phyloP scores from a whole-genome alignment of 2,888 invertebrate species.

The Parapristionchus giblindavisi region DNA sequence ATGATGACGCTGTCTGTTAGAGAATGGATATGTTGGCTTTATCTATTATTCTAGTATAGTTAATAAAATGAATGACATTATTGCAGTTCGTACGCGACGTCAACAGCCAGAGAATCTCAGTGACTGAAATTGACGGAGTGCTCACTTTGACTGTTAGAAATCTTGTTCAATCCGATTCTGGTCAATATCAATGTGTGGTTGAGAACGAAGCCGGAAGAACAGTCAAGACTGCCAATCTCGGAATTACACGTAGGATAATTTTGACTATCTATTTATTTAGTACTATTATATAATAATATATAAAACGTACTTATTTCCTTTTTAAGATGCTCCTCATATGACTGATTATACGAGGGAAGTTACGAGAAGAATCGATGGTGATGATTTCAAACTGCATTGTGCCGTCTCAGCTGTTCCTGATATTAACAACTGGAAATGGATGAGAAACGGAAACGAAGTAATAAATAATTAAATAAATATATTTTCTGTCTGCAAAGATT shows the following conservation, averaged over 20 bases:
- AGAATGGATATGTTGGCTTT: background rate
- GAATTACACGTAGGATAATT: conserved; percentile 56
- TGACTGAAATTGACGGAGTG: conserved; percentile 46
- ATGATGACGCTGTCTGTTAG: background rate
- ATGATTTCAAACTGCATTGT: conserved; percentile 51
- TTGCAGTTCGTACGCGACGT: conserved; percentile 35
- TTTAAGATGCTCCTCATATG: conserved; percentile 39
- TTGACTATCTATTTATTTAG: no score
- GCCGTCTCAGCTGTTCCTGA: conserved; percentile 57
- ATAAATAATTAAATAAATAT: background rate
- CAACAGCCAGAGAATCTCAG: conserved; percentile 37
- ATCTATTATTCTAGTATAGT: no score
- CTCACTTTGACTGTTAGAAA: conserved; percentile 50
- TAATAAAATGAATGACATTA: background rate
- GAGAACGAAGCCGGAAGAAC: conserved; percentile 58
- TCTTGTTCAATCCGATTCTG: conserved; percentile 55
- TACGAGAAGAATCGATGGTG: conserved; percentile 47
- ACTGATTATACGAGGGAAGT: conserved; percentile 27
- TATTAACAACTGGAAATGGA: conserved; percentile 56
- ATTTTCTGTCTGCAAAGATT: background rate
- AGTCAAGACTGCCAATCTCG: conserved; percentile 46
- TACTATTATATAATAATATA: no score
- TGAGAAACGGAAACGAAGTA: conserved; percentile 48
- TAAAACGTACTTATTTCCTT: no score
- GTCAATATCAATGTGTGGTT: conserved; percentile 56